A percentile compares a stretch with the other conserved stretches of the same genome.
These are phyloP conservation scores for Discoglossus pictus DNA, from an alignment of 2,797 vertebrate genomes.

Conservation along the genomic window DNA sequence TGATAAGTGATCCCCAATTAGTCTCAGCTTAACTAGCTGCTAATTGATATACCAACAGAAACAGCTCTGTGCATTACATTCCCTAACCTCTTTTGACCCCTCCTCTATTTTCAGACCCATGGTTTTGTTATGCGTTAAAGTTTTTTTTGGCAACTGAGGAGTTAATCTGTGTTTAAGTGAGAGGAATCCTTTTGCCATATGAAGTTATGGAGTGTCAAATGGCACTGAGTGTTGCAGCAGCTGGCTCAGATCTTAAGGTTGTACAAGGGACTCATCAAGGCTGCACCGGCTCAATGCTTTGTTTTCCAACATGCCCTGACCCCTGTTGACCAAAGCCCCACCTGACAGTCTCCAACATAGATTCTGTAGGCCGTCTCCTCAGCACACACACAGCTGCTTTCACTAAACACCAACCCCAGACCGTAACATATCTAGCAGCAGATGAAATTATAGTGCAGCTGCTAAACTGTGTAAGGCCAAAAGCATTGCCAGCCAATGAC, in stretches of 20 bases:
- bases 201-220: constrained; percentile 52
- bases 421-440: constrained; percentile 47
- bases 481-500: constrained; percentile 49
- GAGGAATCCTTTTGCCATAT: constrained; percentile 49
- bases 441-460: constrained; percentile 49
- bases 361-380: constrained; percentile 28
- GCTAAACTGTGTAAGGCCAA: constrained; percentile 46
- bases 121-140: constrained; percentile 26
- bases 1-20: constrained; percentile 16
- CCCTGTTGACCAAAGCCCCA: constrained; percentile 48
- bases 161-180: constrained; percentile 45
- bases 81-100: constrained; percentile 25
- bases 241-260: constrained; percentile 40
- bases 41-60: constrained; percentile 13
- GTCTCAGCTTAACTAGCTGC: constrained; percentile 1
- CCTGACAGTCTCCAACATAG: constrained; percentile 44
- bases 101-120: constrained; percentile 5
- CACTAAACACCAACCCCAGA: constrained; percentile 52
- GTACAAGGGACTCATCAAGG: constrained; percentile 32
- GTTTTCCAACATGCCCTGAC: constrained; percentile 50
- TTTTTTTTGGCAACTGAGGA: constrained; percentile 18
- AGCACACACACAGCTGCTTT: constrained; percentile 48
- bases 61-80: constrained; percentile 13
- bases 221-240: constrained; percentile 50
- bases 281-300: constrained; percentile 40